phyloP scores from a whole-genome alignment of 2,113 vertebrate species.

The Phasianus colchicus region DNA sequence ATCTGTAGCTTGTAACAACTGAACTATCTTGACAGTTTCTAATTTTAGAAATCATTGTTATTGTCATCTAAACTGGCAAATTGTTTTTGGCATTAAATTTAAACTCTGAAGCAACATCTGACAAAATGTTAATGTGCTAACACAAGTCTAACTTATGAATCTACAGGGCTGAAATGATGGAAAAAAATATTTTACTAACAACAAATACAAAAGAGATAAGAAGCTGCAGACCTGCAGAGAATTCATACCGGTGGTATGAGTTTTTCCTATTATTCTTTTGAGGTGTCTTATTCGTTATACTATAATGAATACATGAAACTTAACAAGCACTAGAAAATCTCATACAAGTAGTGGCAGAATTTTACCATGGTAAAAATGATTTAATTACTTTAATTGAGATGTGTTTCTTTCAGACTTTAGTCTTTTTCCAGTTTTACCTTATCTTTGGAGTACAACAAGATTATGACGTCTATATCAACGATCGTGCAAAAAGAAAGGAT shows the following conservation, averaged over 20 bases:
- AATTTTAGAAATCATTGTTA: background rate
- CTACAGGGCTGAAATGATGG: background rate
- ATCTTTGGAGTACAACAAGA: background rate
- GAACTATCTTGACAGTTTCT: background rate
- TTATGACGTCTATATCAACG: background rate
- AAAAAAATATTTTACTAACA: background rate
- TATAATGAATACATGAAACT: background rate
- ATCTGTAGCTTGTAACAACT: background rate
- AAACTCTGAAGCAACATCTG: background rate
- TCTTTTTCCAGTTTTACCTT: background rate
- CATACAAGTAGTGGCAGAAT: background rate
- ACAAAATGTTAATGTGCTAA: background rate
- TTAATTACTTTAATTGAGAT: background rate
- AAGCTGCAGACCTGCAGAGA: background rate
- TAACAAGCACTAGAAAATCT: background rate
- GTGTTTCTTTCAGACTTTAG: background rate
- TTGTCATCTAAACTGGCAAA: background rate
- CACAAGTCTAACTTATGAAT: background rate
- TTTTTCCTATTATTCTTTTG: background rate
- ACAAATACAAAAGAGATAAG: background rate
- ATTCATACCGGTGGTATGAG: background rate
- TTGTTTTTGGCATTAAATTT: background rate
- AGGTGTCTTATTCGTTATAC: background rate
- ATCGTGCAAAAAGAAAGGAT: background rate
- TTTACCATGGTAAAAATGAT: background rate